Evolutionary conservation across 2,888 invertebrate genomes (phyloP).

Genomic region (Hyposoter dolosus): DNA sequence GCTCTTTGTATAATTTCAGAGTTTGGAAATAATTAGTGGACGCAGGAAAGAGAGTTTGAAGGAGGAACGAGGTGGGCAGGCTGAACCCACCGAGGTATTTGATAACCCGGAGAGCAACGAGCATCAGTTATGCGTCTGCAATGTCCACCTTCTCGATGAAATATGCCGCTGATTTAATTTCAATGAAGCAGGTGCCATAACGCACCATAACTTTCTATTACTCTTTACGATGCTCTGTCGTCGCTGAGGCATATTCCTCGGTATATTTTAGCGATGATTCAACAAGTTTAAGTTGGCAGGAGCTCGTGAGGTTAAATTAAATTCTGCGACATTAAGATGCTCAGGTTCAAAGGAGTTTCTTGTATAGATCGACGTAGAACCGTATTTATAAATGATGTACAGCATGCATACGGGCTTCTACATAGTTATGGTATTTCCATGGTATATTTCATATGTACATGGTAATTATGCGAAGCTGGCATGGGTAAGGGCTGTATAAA

Average conservation of each 20-base stretch:
- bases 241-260: background rate
- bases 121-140: background rate
- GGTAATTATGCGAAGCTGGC: conserved; percentile 29
- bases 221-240: background rate
- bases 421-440: background rate
- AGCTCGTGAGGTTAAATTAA: background rate
- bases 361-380: background rate
- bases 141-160: background rate
- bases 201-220: background rate
- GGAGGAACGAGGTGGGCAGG: background rate
- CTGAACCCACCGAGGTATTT: background rate
- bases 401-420: background rate
- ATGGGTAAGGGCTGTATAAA: conserved; percentile 46
- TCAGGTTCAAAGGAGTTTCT: background rate
- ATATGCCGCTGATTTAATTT: background rate
- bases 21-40: background rate
- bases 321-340: background rate
- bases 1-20: background rate
- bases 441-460: conserved; percentile 33
- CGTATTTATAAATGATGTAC: conserved; percentile 2
- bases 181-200: background rate
- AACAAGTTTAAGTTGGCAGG: background rate
- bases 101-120: background rate
- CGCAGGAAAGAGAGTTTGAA: background rate
- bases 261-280: conserved; percentile 2